Evolutionary conservation across 1,140 invertebrate genomes (phyloP).

Genomic region (Euwallacea similis): DNA sequence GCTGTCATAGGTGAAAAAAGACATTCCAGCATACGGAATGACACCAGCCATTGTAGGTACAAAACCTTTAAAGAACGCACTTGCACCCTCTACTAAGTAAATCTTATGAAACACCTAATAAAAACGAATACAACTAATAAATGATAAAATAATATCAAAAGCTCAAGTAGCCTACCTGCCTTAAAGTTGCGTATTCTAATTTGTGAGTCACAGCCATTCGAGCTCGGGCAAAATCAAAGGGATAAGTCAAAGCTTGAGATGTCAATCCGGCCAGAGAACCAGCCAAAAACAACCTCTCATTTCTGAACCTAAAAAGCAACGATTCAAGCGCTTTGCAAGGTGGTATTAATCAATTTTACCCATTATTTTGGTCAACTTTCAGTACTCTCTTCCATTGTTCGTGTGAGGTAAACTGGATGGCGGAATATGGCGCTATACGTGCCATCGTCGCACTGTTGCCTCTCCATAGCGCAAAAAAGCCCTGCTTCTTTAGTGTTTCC

Average conservation of each 20-base stretch:
- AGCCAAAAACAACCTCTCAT: slow-evolving; percentile 71
- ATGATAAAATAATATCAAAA: slow-evolving; percentile 5
- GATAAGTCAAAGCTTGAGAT: slow-evolving; percentile 92
- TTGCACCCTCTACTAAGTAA: slow-evolving; percentile 76
- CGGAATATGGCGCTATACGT: slow-evolving; percentile 93
- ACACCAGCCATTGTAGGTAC: slow-evolving; percentile 90
- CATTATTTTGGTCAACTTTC: slow-evolving; percentile 61
- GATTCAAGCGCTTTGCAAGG: background rate
- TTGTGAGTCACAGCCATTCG: slow-evolving; percentile 94
- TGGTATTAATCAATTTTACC: slow-evolving; percentile 53
- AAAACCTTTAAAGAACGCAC: slow-evolving; percentile 84
- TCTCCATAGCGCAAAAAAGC: slow-evolving; percentile 85
- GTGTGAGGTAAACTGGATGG: slow-evolving; percentile 95
- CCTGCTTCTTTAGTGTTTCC: slow-evolving; percentile 70
- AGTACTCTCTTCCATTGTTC: slow-evolving; percentile 93
- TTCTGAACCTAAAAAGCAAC: slow-evolving; percentile 23
- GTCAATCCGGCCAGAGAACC: slow-evolving; percentile 93
- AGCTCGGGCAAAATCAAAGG: slow-evolving; percentile 94
- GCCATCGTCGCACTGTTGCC: slow-evolving; percentile 98
- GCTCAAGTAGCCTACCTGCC: slow-evolving; percentile 48
- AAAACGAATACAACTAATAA: slow-evolving; percentile 5
- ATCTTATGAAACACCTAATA: slow-evolving; percentile 81
- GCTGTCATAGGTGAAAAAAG: slow-evolving; percentile 97
- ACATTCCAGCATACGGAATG: slow-evolving; percentile 95
- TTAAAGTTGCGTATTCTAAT: slow-evolving; percentile 65